A percentile compares a stretch with the other conserved stretches of the same genome.
Conservation (phyloP, 2,888 invertebrate species). For the Acheta domesticus region DNA sequence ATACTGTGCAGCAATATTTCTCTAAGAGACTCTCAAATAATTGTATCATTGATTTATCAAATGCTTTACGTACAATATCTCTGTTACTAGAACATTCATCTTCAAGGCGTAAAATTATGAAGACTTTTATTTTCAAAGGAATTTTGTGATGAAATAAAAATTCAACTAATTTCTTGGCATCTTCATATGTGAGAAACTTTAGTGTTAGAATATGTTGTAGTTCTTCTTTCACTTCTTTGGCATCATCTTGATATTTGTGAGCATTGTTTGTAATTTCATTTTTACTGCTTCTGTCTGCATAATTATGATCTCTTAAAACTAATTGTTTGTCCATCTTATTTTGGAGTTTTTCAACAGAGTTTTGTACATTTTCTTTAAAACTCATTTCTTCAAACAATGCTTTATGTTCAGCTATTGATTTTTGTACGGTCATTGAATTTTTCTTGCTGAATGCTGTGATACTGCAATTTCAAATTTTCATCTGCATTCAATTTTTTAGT, state of each 20-base stretch:
- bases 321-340: not conserved
- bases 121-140: not conserved
- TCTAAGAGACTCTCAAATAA: not conserved
- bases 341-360: not conserved
- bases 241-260: not conserved
- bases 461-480: too few relatives aligned
- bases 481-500: too few relatives aligned
- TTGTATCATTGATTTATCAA: not conserved
- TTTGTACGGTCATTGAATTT: not conserved
- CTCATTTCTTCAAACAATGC: not conserved
- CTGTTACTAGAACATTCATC: not conserved
- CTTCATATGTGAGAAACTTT: not conserved
- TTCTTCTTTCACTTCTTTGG: not conserved
- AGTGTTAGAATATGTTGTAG: not conserved
- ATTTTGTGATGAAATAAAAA: slow-evolving; percentile 8
- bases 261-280: not conserved
- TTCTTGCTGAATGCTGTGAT: too few relatives aligned
- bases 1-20: slow-evolving; percentile 3
- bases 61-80: not conserved
- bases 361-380: not conserved
- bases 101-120: not conserved
- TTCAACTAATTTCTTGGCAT: not conserved
- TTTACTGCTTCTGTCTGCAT: not conserved
- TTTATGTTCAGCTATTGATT: not conserved
- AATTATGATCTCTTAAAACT: not conserved